Percentiles rank a stretch among this genome's conserved stretches.
These are phyloP conservation scores for Eilema griseolum DNA, from an alignment of 2,888 invertebrate species.

Conservation along the genomic window DNA sequence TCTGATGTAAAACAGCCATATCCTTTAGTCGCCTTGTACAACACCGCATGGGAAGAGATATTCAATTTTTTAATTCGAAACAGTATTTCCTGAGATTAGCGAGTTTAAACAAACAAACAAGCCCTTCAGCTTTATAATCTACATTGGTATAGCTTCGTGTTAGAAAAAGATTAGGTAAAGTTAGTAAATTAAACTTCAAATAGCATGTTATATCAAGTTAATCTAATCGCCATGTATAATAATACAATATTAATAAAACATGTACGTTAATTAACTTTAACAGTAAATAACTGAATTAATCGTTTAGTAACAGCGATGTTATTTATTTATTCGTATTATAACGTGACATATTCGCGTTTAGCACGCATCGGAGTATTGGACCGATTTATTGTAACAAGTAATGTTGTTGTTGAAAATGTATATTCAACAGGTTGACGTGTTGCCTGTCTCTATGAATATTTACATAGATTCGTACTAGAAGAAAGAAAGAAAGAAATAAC, in stretches of 20 bases:
- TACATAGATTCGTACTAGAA: no score
- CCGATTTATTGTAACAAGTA: neutral
- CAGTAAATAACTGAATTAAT: neutral
- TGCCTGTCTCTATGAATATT: neutral
- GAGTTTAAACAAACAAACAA: no score
- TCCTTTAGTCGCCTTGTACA: no score
- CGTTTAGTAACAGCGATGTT: neutral
- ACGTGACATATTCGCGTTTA: conserved; percentile 18
- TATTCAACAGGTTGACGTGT: conserved; percentile 42
- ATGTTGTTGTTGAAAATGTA: neutral
- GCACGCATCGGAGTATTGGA: conserved; percentile 29
- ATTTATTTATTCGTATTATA: neutral
- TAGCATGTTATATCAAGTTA: neutral
- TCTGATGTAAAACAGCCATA: no score
- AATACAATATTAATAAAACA: neutral
- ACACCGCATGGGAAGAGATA: no score
- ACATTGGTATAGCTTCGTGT: neutral
- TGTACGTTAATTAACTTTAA: conserved; percentile 9
- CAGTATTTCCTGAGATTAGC: no score
- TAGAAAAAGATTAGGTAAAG: neutral
- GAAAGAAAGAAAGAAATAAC: no score
- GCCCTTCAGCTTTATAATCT: no score
- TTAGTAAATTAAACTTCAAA: neutral
- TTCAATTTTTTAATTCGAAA: no score
- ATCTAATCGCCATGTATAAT: neutral